phyloP scores from a whole-genome alignment of 2,113 vertebrate genomes.

The Calyptommatus sinebrachiatus region DNA sequence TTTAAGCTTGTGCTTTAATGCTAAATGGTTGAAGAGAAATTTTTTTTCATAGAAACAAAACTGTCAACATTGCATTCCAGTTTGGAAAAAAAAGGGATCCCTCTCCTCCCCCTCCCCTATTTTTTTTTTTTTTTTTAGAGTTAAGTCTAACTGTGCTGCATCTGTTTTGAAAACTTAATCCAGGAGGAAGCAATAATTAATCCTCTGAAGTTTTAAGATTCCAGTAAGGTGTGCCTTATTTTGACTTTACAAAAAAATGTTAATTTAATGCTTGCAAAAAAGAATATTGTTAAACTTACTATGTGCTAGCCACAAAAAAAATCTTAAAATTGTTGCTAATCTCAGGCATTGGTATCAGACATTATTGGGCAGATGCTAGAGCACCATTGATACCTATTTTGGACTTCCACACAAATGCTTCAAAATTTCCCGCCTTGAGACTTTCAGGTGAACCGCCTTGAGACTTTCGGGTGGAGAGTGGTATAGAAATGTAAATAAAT shows the following conservation, averaged over 20 bases:
- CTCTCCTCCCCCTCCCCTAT: no score
- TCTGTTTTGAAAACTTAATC: not conserved
- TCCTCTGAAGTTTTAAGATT: not conserved
- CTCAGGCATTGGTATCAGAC: not conserved
- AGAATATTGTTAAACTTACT: not conserved
- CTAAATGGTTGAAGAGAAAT: not conserved
- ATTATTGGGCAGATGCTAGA: not conserved
- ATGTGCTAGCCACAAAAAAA: not conserved
- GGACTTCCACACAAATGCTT: not conserved
- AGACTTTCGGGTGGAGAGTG: no score
- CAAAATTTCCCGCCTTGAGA: not conserved
- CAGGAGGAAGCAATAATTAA: not conserved
- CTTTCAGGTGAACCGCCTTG: no score
- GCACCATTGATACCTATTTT: not conserved
- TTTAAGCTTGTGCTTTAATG: not conserved
- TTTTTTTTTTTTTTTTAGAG: no score
- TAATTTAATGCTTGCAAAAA: not conserved
- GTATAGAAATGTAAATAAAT: no score
- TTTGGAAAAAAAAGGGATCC: not conserved
- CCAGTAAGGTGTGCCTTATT: no score
- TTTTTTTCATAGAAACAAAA: constrained; percentile 4
- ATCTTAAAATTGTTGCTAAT: not conserved
- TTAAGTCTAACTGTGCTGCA: not conserved
- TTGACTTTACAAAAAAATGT: no score
- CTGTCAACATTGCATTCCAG: not conserved